Conservation (phyloP, 2,888 invertebrate species). For the Galerucella calmariensis region DNA sequence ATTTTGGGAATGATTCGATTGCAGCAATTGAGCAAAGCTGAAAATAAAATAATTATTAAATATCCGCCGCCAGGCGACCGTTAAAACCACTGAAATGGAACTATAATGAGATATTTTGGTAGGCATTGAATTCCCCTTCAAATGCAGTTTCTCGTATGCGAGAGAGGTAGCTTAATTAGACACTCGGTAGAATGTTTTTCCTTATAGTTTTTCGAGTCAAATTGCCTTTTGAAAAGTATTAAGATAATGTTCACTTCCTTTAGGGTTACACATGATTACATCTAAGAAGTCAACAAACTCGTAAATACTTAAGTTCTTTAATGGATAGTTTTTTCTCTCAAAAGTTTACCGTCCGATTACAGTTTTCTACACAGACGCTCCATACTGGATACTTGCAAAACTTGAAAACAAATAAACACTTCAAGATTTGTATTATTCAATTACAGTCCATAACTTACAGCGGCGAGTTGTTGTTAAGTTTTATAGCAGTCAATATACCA, state of each 20-base stretch:
- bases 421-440: slow-evolving; percentile 37
- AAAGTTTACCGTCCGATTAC: slow-evolving; percentile 30
- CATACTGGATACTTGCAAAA: background rate
- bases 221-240: background rate
- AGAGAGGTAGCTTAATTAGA: no score
- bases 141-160: no score
- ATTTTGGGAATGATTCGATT: no score
- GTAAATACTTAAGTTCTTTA: background rate
- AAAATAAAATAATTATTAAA: no score
- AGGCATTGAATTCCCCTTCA: no score
- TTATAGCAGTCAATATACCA: slow-evolving; percentile 21
- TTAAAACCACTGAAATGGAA: no score
- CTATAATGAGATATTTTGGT: no score
- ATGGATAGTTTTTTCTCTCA: background rate
- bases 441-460: slow-evolving; percentile 27
- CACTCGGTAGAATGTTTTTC: no score
- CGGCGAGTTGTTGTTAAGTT: slow-evolving; percentile 14
- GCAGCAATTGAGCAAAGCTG: no score
- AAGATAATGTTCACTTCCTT: background rate
- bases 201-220: background rate
- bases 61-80: no score
- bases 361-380: slow-evolving; percentile 24
- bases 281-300: background rate
- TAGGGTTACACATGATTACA: background rate
- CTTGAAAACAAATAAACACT: slow-evolving; percentile 35